Percentiles rank a stretch among this genome's conserved stretches.
Evolutionary conservation across 2,888 invertebrate species (phyloP).

Genomic region (Pachydiplax longipennis): DNA sequence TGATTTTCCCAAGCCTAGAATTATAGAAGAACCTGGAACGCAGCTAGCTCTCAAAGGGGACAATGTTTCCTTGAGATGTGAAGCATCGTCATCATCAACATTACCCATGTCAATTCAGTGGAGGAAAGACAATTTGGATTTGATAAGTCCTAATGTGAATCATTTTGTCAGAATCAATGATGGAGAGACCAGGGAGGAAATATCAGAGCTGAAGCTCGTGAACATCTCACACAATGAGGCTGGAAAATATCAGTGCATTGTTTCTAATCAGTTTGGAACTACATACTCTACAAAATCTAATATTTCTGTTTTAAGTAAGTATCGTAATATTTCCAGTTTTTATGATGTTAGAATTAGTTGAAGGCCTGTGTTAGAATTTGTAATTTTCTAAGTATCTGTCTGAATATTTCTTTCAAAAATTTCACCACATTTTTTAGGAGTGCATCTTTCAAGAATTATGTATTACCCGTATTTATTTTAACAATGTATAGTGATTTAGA

Average conservation of each 20-base stretch:
- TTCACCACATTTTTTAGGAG: neutral
- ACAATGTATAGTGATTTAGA: no score
- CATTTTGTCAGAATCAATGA: slow-evolving; percentile 62
- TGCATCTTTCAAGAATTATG: neutral
- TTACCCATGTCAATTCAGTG: slow-evolving; percentile 82
- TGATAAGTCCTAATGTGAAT: slow-evolving; percentile 57
- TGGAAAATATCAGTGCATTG: slow-evolving; percentile 92
- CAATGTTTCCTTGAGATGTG: slow-evolving; percentile 82
- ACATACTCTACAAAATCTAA: slow-evolving; percentile 87
- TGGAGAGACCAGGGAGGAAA: slow-evolving; percentile 60
- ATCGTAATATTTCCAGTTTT: neutral
- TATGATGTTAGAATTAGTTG: no score
- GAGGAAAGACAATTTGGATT: slow-evolving; percentile 83
- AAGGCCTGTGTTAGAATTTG: no score
- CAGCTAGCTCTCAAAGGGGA: slow-evolving; percentile 88
- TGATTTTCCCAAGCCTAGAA: slow-evolving; percentile 85
- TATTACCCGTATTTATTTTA: no score
- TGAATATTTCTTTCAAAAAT: neutral
- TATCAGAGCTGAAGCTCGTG: slow-evolving; percentile 75
- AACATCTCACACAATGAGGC: slow-evolving; percentile 82
- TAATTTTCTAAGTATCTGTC: neutral
- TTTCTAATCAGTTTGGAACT: slow-evolving; percentile 86
- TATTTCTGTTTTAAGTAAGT: slow-evolving; percentile 82
- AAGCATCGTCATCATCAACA: slow-evolving; percentile 80
- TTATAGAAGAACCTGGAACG: slow-evolving; percentile 81